Percentiles rank a stretch among this genome's conserved stretches.
Evolutionary conservation across 2,113 vertebrate genomes (phyloP).

Genomic region (Panthera uncia): DNA sequence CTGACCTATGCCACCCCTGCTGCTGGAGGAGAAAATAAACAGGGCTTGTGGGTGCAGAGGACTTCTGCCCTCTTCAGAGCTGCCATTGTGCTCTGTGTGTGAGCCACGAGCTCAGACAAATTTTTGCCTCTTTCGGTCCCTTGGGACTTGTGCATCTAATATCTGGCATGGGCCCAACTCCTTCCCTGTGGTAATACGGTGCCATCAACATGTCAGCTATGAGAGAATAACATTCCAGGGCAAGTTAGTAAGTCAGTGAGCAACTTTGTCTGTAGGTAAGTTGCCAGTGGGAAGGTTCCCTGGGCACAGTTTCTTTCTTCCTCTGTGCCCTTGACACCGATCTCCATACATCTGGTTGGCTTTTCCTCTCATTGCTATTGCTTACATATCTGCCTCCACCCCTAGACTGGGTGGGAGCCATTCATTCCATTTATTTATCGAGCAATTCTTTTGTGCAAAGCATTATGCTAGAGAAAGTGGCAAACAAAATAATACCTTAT

Average conservation of each 20-base stretch:
- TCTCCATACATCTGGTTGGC: not conserved
- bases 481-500: not conserved
- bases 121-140: constrained; percentile 35
- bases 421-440: not conserved
- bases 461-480: not conserved
- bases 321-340: not conserved
- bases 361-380: not conserved
- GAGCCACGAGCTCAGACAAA: constrained; percentile 51
- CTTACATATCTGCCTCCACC: not conserved
- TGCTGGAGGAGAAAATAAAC: constrained; percentile 88
- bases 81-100: constrained; percentile 78
- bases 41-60: constrained; percentile 68
- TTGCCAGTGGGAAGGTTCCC: not conserved
- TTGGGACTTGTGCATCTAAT: constrained; percentile 49
- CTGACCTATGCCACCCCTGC: constrained; percentile 80
- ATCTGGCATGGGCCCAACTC: not conserved
- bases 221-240: not conserved
- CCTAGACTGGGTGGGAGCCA: not conserved
- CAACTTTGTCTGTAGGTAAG: not conserved
- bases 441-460: not conserved
- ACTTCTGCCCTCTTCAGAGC: constrained; percentile 75
- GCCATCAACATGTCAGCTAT: not conserved
- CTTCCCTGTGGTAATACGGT: not conserved
- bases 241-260: not conserved
- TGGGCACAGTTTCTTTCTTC: not conserved